phyloP scores from a whole-genome alignment of 2,888 invertebrate species.

The Rhingia campestris region DNA sequence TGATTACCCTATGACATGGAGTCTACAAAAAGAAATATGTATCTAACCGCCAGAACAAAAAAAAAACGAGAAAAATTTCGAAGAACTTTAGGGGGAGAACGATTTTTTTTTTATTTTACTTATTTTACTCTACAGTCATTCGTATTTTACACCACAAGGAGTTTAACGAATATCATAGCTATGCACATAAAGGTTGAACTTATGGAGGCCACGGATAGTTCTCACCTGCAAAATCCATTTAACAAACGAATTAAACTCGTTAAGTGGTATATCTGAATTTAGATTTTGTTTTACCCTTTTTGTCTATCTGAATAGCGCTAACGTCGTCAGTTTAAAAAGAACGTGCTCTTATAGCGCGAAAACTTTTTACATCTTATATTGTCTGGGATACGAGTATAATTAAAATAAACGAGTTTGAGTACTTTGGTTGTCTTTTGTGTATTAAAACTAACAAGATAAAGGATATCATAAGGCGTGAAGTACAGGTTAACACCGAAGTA shows the following conservation, averaged over 20 bases:
- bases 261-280: constrained; percentile 37
- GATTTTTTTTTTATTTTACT: too few species aligned
- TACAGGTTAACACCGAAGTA: too few species aligned
- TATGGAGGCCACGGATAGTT: background rate
- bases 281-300: constrained; percentile 30
- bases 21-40: too few species aligned
- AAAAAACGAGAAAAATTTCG: background rate
- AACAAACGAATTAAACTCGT: constrained; percentile 27
- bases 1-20: too few species aligned
- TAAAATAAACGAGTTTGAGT: background rate
- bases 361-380: background rate
- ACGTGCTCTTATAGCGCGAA: constrained; percentile 5
- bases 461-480: too few species aligned
- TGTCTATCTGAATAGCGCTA: constrained; percentile 4
- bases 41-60: too few species aligned
- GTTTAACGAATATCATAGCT: background rate
- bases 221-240: constrained; percentile 43
- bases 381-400: background rate
- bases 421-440: background rate
- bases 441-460: too few species aligned
- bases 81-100: background rate
- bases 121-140: too few species aligned
- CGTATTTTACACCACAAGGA: background rate
- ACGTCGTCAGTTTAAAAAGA: constrained; percentile 1
- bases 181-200: background rate